Evolutionary conservation across 1,140 invertebrate genomes (phyloP).

Genomic region (Camponotus pennsylvanicus): DNA sequence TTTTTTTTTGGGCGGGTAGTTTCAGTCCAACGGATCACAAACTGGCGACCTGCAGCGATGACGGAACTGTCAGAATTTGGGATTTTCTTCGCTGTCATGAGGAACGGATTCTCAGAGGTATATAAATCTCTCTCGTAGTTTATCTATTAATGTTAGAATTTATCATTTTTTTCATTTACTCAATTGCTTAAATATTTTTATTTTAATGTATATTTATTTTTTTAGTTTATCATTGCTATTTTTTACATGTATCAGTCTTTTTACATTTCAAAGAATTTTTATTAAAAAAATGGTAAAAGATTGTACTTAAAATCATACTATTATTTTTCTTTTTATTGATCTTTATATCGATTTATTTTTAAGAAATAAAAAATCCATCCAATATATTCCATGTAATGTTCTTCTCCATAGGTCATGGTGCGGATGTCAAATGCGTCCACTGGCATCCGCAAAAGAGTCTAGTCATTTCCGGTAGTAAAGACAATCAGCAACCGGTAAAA

Average conservation of each 20-base stretch:
- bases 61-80: conserved; percentile 99
- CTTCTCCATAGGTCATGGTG: conserved; percentile 94
- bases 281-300: neutral
- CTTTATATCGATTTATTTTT: neutral
- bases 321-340: neutral
- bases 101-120: conserved; percentile 97
- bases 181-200: neutral
- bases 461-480: conserved; percentile 99
- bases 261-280: neutral
- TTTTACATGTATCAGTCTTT: conserved; percentile 1
- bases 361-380: neutral
- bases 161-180: neutral
- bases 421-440: conserved; percentile 99
- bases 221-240: neutral
- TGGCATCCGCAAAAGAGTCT: conserved; percentile 99
- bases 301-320: no score
- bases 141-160: neutral
- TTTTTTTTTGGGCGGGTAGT: conserved; percentile 88
- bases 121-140: conserved; percentile 58
- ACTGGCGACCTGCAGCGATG: conserved; percentile 99
- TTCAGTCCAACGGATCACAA: conserved; percentile 99
- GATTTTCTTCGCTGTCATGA: conserved; percentile 99
- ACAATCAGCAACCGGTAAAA: conserved; percentile 99
- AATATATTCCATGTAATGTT: conserved; percentile 14
- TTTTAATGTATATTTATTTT: neutral